phyloP scores from a whole-genome alignment of 1,140 invertebrate genomes.

The Antheraea pernyi region DNA sequence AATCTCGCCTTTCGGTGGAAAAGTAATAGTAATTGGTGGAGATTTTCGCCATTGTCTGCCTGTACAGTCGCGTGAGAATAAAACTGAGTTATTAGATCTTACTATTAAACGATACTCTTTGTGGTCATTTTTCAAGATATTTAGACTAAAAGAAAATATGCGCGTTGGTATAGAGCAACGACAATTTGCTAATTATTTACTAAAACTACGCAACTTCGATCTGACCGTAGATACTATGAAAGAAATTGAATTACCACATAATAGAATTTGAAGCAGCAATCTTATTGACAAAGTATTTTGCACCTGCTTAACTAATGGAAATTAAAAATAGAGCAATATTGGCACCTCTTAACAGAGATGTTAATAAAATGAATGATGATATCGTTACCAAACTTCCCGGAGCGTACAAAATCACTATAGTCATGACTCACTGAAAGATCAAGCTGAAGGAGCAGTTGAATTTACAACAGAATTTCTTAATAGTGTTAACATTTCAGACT shows the following conservation, averaged over 20 bases:
- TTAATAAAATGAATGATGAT: slow-evolving; percentile 26
- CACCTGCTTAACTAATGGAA: slow-evolving; percentile 20
- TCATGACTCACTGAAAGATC: slow-evolving; percentile 23
- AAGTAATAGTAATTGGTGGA: too few species aligned
- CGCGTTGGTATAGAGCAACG: slow-evolving; percentile 15
- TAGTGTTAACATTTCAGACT: too few species aligned
- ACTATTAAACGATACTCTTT: slow-evolving; percentile 25
- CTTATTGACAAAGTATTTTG: slow-evolving; percentile 20
- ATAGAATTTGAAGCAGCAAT: slow-evolving; percentile 27
- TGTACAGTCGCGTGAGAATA: too few species aligned
- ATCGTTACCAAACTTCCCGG: slow-evolving; percentile 22
- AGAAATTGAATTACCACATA: slow-evolving; percentile 29
- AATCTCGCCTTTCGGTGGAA: too few species aligned
- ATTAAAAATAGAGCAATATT: slow-evolving; percentile 30
- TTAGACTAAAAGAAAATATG: slow-evolving; percentile 26
- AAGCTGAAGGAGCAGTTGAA: slow-evolving; percentile 22
- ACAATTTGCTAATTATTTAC: slow-evolving; percentile 22
- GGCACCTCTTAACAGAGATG: slow-evolving; percentile 23
- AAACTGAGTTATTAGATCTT: slow-evolving; percentile 28
- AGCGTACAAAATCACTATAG: slow-evolving; percentile 6
- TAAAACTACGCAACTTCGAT: slow-evolving; percentile 16
- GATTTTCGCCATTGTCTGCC: too few species aligned
- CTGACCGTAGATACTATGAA: slow-evolving; percentile 24
- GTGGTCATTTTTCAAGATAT: slow-evolving; percentile 28
- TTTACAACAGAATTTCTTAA: too few species aligned